Evolutionary conservation across 2,113 vertebrate species (phyloP).

Genomic region (Papio anubis): DNA sequence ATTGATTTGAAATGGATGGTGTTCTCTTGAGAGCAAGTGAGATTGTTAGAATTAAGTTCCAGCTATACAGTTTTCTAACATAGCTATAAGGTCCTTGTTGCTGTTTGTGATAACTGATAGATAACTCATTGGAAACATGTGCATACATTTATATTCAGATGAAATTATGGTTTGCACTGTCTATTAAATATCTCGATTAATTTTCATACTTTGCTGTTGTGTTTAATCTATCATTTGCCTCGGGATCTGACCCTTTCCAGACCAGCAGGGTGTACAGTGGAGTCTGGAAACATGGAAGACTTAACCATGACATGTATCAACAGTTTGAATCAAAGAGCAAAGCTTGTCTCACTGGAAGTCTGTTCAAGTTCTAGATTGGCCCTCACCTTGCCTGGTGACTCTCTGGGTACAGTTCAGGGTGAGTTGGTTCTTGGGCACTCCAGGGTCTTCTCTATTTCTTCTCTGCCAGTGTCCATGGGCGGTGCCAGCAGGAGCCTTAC

Average conservation of each 20-base stretch:
- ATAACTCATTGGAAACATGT: conserved; percentile 88
- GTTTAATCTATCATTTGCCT: conserved; percentile 60
- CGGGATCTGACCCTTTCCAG: not conserved
- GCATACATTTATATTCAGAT: conserved; percentile 94
- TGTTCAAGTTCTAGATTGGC: not conserved
- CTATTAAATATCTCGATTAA: conserved; percentile 94
- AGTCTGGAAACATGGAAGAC: not conserved
- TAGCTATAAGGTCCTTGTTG: conserved; percentile 84
- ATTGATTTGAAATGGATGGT: conserved; percentile 78
- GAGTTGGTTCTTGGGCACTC: not conserved
- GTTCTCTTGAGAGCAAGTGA: conserved; percentile 75
- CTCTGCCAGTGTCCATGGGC: not conserved
- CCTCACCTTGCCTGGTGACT: not conserved
- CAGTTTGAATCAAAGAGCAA: not conserved
- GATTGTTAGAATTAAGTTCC: conserved; percentile 81
- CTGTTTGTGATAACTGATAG: conserved; percentile 86
- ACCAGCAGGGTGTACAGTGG: not conserved
- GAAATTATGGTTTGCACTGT: conserved; percentile 92
- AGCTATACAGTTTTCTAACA: conserved; percentile 91
- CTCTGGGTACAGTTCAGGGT: not conserved
- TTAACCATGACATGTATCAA: not conserved
- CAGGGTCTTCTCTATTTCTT: not conserved
- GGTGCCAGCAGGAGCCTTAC: not conserved
- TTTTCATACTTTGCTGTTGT: conserved; percentile 83
- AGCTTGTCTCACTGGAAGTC: not conserved